These are phyloP conservation scores for Pomacea maculata DNA, from an alignment of 1,140 invertebrate species.

Conservation along the genomic window DNA sequence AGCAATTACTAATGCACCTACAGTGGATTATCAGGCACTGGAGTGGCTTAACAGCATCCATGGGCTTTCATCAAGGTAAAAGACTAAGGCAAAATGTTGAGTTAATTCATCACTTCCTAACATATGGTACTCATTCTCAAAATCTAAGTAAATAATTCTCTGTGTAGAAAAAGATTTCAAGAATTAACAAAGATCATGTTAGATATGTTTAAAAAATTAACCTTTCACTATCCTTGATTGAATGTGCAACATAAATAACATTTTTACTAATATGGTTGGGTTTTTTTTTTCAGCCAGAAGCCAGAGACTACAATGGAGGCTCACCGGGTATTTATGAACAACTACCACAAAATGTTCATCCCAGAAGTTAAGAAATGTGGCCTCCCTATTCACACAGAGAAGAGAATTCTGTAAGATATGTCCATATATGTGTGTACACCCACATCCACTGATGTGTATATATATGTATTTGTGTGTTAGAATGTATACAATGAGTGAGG, in stretches of 20 bases:
- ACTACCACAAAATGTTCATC: slow-evolving; percentile 58
- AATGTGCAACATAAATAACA: neutral
- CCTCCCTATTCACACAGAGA: slow-evolving; percentile 48
- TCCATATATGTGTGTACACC: too few relatives aligned
- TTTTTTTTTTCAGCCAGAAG: slow-evolving; percentile 16
- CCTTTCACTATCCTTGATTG: neutral
- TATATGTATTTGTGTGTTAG: neutral
- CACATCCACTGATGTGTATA: neutral
- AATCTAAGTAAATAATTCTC: too few relatives aligned
- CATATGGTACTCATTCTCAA: neutral
- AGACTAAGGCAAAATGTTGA: neutral
- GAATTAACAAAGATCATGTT: neutral
- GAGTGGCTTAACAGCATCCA: slow-evolving; percentile 48
- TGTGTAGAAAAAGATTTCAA: too few relatives aligned
- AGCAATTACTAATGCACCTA: slow-evolving; percentile 37
- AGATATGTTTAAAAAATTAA: neutral
- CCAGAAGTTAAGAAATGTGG: slow-evolving; percentile 48
- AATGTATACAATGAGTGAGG: neutral
- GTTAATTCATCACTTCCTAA: neutral
- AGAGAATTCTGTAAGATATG: slow-evolving; percentile 39
- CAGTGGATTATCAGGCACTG: slow-evolving; percentile 55
- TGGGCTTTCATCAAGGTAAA: slow-evolving; percentile 46
- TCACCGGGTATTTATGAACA: slow-evolving; percentile 59
- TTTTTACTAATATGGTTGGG: neutral
- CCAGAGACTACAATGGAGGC: slow-evolving; percentile 49